Evolutionary conservation across 2,888 invertebrate genomes (phyloP), one percentile per base, ranked within the genome.

Genomic region (Drosophila yooni): DNA sequence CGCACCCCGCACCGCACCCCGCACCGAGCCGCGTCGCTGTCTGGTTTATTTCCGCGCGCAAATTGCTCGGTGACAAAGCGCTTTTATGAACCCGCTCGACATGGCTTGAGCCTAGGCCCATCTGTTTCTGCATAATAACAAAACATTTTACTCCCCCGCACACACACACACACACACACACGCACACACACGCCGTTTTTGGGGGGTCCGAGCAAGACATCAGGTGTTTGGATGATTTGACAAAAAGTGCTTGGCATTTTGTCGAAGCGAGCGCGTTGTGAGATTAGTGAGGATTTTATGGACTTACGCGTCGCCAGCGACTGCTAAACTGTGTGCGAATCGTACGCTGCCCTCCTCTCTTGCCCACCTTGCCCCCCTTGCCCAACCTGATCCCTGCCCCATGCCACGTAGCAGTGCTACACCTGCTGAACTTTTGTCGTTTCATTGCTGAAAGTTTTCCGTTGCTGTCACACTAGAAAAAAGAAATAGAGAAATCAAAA

Each of bases 141-240:
- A 72, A 74, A 65, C 74, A 80, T 77, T 80, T 80, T 53, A 71
- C 50, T 54, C n/a, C 40, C 27, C 38, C 15, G 21, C 40, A 48
- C 40, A 38, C 46, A 27, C 40, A 40, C 56, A 68, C 71, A 11
- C 62, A 21, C 57, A 53, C 18, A 33, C 31, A 34, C 34, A 18
- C 65, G 18, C 52, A 66, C 50, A 36, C 48, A 56, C 13, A 29
- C 34, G 27, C 51, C 13, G 15, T 25, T 62, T 70, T 74, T n/a
- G 33, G 72, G 70, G 70, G 15, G 72, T 72, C 70, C 50, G 58
- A 84, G 74, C 62, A 83, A 89, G 90, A 90, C 89, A 91, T 91
- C 91, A 91, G 91, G 88, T 91, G 91, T 79, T 79, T 88, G 91
- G 83, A 83, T 91, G 91, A 91, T 89, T 91, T 88, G 85, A 82